These are phyloP conservation scores for Takifugu flavidus DNA, from an alignment of 2,113 vertebrate species.

Conservation along the genomic window DNA sequence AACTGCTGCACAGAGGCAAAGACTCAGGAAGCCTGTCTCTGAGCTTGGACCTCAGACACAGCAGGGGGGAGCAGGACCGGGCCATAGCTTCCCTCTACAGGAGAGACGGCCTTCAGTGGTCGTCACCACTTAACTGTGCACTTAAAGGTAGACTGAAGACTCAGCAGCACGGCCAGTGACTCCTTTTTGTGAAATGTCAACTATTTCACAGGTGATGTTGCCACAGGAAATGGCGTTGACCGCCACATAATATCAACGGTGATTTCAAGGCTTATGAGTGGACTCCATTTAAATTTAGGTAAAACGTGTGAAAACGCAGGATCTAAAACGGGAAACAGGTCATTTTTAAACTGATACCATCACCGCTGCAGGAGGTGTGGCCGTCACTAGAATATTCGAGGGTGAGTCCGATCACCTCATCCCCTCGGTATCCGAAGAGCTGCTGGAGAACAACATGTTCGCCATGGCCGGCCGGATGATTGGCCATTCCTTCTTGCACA, in stretches of 20 bases:
- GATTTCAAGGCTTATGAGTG: conserved; percentile 40
- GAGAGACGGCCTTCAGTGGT: conserved; percentile 32
- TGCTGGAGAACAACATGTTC: conserved; percentile 45
- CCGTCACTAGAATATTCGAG: conserved; percentile 43
- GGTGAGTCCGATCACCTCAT: conserved; percentile 53
- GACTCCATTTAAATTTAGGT: conserved; percentile 48
- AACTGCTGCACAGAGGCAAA: conserved; percentile 21
- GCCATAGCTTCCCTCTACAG: conserved; percentile 32
- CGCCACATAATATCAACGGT: conserved; percentile 43
- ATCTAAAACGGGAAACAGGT: too few relatives aligned
- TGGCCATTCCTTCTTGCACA: conserved; percentile 48
- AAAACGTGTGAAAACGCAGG: neutral
- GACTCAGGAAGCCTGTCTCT: conserved; percentile 12
- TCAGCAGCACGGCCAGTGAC: neutral
- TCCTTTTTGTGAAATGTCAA: neutral
- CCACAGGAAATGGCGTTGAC: conserved; percentile 38
- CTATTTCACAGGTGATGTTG: conserved; percentile 30
- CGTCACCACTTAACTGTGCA: conserved; percentile 17
- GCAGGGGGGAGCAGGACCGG: conserved; percentile 35
- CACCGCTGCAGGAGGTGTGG: conserved; percentile 15
- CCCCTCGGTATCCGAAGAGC: conserved; percentile 36
- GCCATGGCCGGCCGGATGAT: conserved; percentile 40
- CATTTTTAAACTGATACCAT: neutral
- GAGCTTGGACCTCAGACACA: conserved; percentile 37
- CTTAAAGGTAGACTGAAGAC: conserved; percentile 21